Evolutionary conservation across 2,797 vertebrate species (phyloP).

Genomic region (Enteromius radiatus): DNA sequence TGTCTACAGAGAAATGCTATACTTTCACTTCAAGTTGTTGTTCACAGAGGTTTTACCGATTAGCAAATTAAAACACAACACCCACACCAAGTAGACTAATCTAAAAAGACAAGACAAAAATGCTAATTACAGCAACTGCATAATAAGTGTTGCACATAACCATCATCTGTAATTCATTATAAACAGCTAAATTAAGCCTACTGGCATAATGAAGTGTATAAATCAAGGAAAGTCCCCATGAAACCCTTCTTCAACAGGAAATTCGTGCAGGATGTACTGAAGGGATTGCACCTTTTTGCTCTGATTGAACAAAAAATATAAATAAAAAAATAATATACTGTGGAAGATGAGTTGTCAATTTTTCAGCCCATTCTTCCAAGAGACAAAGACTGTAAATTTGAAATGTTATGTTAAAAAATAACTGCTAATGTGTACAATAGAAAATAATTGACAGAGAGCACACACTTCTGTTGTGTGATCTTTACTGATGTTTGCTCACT

Average conservation of each 20-base stretch:
- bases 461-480: too few species aligned
- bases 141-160: too few species aligned
- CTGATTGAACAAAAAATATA: not conserved
- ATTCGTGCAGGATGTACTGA: not conserved
- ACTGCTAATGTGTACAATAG: too few species aligned
- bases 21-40: not conserved
- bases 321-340: too few species aligned
- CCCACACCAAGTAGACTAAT: not conserved
- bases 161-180: not conserved
- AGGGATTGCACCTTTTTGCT: not conserved
- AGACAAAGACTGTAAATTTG: too few species aligned
- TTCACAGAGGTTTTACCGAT: not conserved
- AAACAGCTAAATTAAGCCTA: not conserved
- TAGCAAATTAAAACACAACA: conserved; percentile 17
- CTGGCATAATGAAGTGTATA: not conserved
- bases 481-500: too few species aligned
- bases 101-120: not conserved
- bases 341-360: too few species aligned
- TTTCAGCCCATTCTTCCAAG: too few species aligned
- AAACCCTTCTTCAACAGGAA: not conserved
- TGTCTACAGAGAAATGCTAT: not conserved
- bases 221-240: not conserved
- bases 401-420: too few species aligned
- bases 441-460: too few species aligned
- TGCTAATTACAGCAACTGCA: too few species aligned